Base-by-base conservation (phyloP, 2,888 invertebrate genomes). In the Dendrolimus pini region DNA sequence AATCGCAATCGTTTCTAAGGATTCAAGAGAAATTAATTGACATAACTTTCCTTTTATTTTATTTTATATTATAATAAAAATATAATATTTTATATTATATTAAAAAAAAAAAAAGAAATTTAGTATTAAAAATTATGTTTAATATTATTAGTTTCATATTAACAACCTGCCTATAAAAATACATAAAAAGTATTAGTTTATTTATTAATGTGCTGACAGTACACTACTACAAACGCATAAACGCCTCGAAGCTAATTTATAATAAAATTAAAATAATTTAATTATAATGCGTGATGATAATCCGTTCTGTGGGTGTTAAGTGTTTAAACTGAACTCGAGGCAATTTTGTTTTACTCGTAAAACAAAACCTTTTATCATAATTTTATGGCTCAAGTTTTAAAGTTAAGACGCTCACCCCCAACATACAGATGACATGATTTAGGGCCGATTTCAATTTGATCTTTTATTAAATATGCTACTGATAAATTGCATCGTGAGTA, bases 341-440 rank as follows among this genome's bases (percentile, higher is more conserved):
- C 82, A 80, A 82, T 83, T 47, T 47, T 7, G 10, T 47, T 47
- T 82, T 75, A 73, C 72, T 80, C 75, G 72, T 82, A 85, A 85
- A 85, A 83, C 75, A 77, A 81, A 84, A 82, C 79, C 79, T 84
- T 85, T 86, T 83, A 85, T 86, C 82, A 83, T 85, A 83, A 85
- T 85, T 87, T 85, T 78, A 85, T 80, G 80, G 80, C 64, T 72
- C 64, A 78, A 83, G 78, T 82, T 86, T 77, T 70, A 74, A 80
- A 82, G 77, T 78, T 78, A 73, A 75, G 77, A 79, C 77, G 79
- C 79, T 80, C 74, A 77, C 79, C 85, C 78, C 12, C 47, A 12
- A 47, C 47, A 6, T 47, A 47, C 12, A 30, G 30, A 30, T 47
- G 47, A 47, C 9, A 47, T 9, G 47, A 47, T 30, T 30, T 30